These are phyloP conservation scores for Lordiphosa fenestrarum DNA, from an alignment of 2,888 invertebrate genomes.

Conservation along the genomic window DNA sequence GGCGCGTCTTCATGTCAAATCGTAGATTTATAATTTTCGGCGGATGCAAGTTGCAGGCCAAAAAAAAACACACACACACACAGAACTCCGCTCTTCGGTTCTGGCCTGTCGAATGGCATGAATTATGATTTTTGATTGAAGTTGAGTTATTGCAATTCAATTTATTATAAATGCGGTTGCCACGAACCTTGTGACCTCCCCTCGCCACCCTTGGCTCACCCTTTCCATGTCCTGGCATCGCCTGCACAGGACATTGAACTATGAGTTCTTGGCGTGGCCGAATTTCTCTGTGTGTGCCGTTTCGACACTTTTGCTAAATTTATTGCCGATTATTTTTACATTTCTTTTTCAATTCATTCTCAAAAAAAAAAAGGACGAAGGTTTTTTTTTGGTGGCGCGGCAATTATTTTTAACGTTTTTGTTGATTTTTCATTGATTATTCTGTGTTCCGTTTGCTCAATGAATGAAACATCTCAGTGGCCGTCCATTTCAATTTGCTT, in stretches of 20 bases:
- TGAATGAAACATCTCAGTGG: background rate
- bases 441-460: slow-evolving; percentile 23
- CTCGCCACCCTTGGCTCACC: background rate
- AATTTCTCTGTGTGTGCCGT: slow-evolving; percentile 60
- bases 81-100: slow-evolving; percentile 45
- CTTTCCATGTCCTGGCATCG: slow-evolving; percentile 22
- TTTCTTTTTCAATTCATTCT: slow-evolving; percentile 60
- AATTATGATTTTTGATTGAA: slow-evolving; percentile 80
- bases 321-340: slow-evolving; percentile 74
- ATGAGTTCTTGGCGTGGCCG: slow-evolving; percentile 66
- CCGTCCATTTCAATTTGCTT: slow-evolving; percentile 10
- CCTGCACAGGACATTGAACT: slow-evolving; percentile 75
- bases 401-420: slow-evolving; percentile 70
- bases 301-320: slow-evolving; percentile 75
- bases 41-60: slow-evolving; percentile 43
- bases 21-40: slow-evolving; percentile 77
- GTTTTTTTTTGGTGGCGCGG: slow-evolving; percentile 33
- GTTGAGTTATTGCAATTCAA: slow-evolving; percentile 78
- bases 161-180: slow-evolving; percentile 77
- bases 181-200: slow-evolving; percentile 33
- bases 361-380: background rate
- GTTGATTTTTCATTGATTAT: slow-evolving; percentile 67
- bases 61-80: slow-evolving; percentile 29
- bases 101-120: slow-evolving; percentile 72
- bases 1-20: slow-evolving; percentile 76